phyloP scores from a whole-genome alignment of 2,797 vertebrate genomes.

The Liparis tanakae region DNA sequence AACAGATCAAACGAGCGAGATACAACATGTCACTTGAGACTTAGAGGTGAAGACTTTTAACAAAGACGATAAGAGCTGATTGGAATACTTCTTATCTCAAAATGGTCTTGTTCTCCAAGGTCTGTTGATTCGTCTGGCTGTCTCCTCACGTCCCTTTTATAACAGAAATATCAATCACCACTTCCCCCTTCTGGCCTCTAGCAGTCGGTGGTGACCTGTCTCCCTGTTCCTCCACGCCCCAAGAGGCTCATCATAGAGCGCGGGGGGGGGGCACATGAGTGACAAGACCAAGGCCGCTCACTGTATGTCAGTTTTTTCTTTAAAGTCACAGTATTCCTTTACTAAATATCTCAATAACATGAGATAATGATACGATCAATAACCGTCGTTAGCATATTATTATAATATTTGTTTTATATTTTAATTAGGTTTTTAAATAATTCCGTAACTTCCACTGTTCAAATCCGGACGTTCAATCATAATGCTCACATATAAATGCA shows the following conservation, averaged over 20 bases:
- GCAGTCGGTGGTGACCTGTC: constrained; percentile 30
- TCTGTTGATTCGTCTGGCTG: constrained; percentile 10
- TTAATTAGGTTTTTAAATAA: background rate
- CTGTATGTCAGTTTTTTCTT: background rate
- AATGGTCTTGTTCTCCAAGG: constrained; percentile 6
- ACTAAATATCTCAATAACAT: background rate
- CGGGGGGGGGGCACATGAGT: constrained; percentile 1
- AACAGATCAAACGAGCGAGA: background rate
- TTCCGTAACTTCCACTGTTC: background rate
- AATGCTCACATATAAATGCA: too few species aligned
- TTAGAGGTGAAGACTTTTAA: background rate
- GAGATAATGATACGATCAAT: background rate
- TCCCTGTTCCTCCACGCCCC: constrained; percentile 50
- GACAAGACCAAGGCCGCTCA: constrained; percentile 22
- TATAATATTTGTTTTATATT: too few species aligned
- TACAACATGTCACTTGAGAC: background rate
- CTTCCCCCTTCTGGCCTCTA: constrained; percentile 37
- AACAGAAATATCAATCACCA: constrained; percentile 48
- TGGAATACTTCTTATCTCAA: background rate
- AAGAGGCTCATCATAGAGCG: too few species aligned
- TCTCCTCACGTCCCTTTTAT: constrained; percentile 32
- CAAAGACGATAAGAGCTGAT: constrained; percentile 1
- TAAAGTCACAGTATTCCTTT: constrained; percentile 7
- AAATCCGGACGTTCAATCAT: background rate
- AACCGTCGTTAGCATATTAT: too few species aligned